Conservation (phyloP, 1,140 invertebrate species). For the Carcinoscorpius rotundicauda region DNA sequence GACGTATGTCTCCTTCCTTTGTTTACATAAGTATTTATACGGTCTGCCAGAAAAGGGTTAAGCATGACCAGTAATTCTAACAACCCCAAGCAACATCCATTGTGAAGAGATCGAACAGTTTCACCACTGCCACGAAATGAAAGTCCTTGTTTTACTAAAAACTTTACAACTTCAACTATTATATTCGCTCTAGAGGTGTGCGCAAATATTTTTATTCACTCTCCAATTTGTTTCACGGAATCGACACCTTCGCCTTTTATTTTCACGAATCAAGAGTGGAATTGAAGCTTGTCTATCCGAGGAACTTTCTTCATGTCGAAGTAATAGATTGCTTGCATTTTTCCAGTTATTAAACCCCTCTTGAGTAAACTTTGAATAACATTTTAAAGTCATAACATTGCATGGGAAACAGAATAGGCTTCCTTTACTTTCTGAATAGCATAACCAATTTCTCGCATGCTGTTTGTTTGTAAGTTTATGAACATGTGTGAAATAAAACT, state of each 20-base stretch:
- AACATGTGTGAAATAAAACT: no score
- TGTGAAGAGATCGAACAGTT: conserved; percentile 5
- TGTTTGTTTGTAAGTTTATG: no score
- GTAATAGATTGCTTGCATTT: background rate
- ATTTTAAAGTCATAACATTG: no score
- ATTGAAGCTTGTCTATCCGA: background rate
- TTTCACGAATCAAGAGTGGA: background rate
- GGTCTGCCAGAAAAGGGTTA: conserved; percentile 10
- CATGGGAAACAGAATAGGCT: no score
- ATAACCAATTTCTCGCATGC: no score
- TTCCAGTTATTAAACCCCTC: background rate
- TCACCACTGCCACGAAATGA: conserved; percentile 8
- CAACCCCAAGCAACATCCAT: conserved; percentile 13
- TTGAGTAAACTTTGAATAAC: background rate
- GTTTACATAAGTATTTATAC: conserved; percentile 13
- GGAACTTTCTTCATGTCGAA: background rate
- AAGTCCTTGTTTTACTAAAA: conserved; percentile 8
- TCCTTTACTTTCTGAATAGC: no score
- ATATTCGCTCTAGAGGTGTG: background rate
- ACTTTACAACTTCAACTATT: background rate
- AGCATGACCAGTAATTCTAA: conserved; percentile 18
- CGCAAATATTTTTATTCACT: background rate
- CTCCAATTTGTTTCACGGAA: background rate
- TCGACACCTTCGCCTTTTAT: background rate
- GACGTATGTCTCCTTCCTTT: conserved; percentile 4